Evolutionary conservation across 2,888 invertebrate species (phyloP).

Genomic region (Heliconius ismenius): DNA sequence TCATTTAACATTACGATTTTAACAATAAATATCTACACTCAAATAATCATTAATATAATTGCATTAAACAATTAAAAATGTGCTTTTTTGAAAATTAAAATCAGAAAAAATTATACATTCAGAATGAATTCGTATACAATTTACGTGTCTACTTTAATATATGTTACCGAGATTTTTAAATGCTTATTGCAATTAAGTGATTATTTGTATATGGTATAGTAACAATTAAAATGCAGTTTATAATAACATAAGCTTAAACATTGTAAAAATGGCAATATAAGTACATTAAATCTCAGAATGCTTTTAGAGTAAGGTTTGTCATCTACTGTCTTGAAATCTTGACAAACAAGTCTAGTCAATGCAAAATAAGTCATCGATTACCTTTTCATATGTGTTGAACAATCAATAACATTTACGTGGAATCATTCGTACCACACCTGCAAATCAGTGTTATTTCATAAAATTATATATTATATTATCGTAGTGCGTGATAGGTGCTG

Average conservation of each 20-base stretch:
- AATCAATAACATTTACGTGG: constrained; percentile 22
- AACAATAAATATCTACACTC: not conserved
- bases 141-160: constrained; percentile 23
- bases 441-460: constrained; percentile 21
- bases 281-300: constrained; percentile 28
- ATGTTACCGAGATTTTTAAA: not conserved
- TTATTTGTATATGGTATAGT: not conserved
- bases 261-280: not conserved
- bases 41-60: not conserved
- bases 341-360: constrained; percentile 38
- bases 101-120: constrained; percentile 19
- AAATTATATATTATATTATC: constrained; percentile 20
- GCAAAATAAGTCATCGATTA: constrained; percentile 37
- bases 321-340: constrained; percentile 37
- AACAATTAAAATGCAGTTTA: not conserved
- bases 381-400: constrained; percentile 36
- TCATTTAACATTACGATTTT: not conserved
- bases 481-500: constrained; percentile 32
- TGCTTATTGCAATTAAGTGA: not conserved
- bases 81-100: constrained; percentile 6
- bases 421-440: constrained; percentile 27
- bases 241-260: not conserved
- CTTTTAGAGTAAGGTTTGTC: constrained; percentile 33
- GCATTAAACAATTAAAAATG: not conserved
- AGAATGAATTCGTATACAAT: constrained; percentile 25